These are phyloP conservation scores for Digitonthophagus gazella DNA, from an alignment of 2,888 invertebrate genomes.

Conservation along the genomic window DNA sequence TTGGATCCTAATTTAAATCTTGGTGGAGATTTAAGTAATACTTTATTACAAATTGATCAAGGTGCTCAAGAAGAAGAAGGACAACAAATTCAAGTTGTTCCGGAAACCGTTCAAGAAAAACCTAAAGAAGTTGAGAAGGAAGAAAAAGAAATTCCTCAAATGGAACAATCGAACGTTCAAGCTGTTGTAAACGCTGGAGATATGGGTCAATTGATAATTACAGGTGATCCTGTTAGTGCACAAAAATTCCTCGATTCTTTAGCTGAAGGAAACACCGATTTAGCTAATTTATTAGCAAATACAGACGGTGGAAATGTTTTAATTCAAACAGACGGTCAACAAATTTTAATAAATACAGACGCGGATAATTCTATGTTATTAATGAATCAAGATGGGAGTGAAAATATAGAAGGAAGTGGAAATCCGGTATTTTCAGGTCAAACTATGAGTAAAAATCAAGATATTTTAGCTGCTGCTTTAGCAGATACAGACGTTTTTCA, in stretches of 20 bases:
- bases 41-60: conserved; percentile 57
- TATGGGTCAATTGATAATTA: conserved; percentile 48
- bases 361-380: conserved; percentile 44
- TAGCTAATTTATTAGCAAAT: conserved; percentile 48
- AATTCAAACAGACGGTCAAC: conserved; percentile 52
- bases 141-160: conserved; percentile 32
- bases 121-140: neutral
- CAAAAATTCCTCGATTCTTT: conserved; percentile 50
- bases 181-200: conserved; percentile 39
- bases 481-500: conserved; percentile 74
- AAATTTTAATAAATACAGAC: conserved; percentile 51
- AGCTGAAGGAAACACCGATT: conserved; percentile 48
- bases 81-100: conserved; percentile 6
- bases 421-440: conserved; percentile 46
- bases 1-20: conserved; percentile 54
- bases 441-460: conserved; percentile 55
- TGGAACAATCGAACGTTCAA: conserved; percentile 28
- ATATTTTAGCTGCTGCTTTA: conserved; percentile 72
- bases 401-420: conserved; percentile 38
- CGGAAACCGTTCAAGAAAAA: conserved; percentile 35
- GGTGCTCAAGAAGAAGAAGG: conserved; percentile 34
- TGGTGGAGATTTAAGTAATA: conserved; percentile 54
- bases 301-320: conserved; percentile 49
- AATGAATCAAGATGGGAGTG: conserved; percentile 37
- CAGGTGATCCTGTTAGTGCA: conserved; percentile 49